Conservation (phyloP, 2,113 vertebrate species). For the Trematomus loennbergii region DNA sequence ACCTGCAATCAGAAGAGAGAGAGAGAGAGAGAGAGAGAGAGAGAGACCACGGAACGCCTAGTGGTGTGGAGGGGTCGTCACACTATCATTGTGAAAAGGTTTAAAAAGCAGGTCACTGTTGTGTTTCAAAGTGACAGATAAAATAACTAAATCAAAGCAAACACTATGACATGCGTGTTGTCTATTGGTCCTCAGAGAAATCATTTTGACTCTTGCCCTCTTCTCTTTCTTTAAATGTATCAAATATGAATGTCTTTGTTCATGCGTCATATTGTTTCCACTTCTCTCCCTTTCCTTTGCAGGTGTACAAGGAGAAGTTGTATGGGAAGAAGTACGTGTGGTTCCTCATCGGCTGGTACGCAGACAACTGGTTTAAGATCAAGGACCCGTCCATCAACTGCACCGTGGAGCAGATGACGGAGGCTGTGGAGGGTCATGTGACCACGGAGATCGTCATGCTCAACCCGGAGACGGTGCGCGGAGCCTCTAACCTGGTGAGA, state of each 20-base stretch:
- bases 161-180: too few species aligned
- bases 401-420: constrained; percentile 91
- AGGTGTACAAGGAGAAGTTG: constrained; percentile 95
- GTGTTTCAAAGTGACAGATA: too few species aligned
- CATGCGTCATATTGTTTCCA: not conserved
- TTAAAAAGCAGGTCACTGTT: too few species aligned
- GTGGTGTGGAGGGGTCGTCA: too few species aligned
- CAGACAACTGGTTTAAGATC: constrained; percentile 94
- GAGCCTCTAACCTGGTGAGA: constrained; percentile 92
- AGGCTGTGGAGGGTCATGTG: constrained; percentile 92
- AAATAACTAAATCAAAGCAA: too few species aligned
- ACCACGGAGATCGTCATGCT: constrained; percentile 96
- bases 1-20: too few species aligned
- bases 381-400: constrained; percentile 93
- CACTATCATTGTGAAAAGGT: too few species aligned
- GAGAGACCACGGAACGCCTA: too few species aligned
- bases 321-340: constrained; percentile 94
- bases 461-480: constrained; percentile 91
- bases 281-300: not conserved
- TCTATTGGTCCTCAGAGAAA: too few species aligned
- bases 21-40: too few species aligned
- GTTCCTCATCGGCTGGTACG: constrained; percentile 95
- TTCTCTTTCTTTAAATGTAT: not conserved
- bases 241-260: not conserved
- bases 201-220: too few species aligned